Evolutionary conservation across 2,888 invertebrate species (phyloP), one percentile per base, ranked within the genome.

Genomic region (Tanytarsus gracilentus): DNA sequence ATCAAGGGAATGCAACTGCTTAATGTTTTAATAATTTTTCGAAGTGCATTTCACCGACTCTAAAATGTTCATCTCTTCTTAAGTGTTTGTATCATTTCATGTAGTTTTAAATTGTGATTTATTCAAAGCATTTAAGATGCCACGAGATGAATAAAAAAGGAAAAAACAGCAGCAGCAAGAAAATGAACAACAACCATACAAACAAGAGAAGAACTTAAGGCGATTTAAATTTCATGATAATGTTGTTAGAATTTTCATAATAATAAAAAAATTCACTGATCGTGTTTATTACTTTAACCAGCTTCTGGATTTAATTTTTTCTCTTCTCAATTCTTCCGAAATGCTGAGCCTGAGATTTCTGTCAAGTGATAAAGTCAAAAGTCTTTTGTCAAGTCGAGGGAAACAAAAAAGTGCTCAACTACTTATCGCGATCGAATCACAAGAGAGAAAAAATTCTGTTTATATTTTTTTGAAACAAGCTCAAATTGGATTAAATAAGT

Each of bases 211-310:
- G 49, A 49, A 49, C 16, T 18, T 21, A 11, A 27, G 27, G n/a
- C 49, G 49, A 49, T 49, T 44, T 49, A 49, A 49, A 49, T 25
- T 23, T 25, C 27, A 25, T 16, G 49, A 49, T 49, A 27, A 49
- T 49, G 26, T 49, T 49, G 49, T 49, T 49, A 49, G 26, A 49
- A 49, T 26, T 49, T 23, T 26, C 11, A 16, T 11, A 14, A 40
- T n/a, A 9, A 8, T 40, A 2, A 40, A 40, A 40, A 14, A 40
- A 40, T n/a, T 40, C 16, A 40, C 11, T 49, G 25, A 7, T 8
- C 21, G 5, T 49, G 49, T 49, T 49, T 49, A 49, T 49, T 49
- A 27, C 26, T n/a, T 27, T 26, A 18, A 25, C n/a, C 6, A 49
- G 49, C 49, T 49, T 27, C 49, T 27, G 49, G 49, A 49, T 49